Conservation (phyloP, 2,797 vertebrate species). For the Chiloscyllium punctatum region DNA sequence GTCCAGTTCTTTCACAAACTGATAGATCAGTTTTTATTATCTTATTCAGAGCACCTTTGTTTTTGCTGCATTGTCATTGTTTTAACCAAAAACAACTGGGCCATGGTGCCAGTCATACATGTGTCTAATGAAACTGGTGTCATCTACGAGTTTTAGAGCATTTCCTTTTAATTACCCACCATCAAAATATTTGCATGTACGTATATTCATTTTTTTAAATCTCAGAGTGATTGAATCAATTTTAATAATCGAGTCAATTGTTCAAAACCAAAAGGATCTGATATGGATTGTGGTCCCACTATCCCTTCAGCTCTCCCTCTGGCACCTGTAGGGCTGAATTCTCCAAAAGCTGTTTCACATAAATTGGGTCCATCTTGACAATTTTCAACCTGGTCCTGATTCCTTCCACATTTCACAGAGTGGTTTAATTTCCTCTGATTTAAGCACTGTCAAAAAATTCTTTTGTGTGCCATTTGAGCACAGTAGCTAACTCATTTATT, state of each 20-base stretch:
- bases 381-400: background rate
- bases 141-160: too few species aligned
- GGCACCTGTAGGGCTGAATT: background rate
- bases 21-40: background rate
- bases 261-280: background rate
- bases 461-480: background rate
- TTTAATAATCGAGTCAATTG: too few species aligned
- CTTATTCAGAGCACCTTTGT: background rate
- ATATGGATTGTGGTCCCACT: background rate
- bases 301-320: background rate
- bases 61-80: background rate
- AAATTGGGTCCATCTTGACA: background rate
- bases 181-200: too few species aligned
- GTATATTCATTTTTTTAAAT: too few species aligned
- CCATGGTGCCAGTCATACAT: background rate
- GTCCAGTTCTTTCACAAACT: background rate
- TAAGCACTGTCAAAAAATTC: background rate
- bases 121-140: background rate
- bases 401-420: background rate
- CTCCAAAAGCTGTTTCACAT: background rate
- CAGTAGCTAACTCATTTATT: slow-evolving; percentile 12
- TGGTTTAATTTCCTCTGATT: slow-evolving; percentile 5
- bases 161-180: too few species aligned
- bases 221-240: too few species aligned
- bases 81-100: background rate